Evolutionary conservation across 1,140 invertebrate genomes (phyloP).

Genomic region (Polypedilum vanderplanki): DNA sequence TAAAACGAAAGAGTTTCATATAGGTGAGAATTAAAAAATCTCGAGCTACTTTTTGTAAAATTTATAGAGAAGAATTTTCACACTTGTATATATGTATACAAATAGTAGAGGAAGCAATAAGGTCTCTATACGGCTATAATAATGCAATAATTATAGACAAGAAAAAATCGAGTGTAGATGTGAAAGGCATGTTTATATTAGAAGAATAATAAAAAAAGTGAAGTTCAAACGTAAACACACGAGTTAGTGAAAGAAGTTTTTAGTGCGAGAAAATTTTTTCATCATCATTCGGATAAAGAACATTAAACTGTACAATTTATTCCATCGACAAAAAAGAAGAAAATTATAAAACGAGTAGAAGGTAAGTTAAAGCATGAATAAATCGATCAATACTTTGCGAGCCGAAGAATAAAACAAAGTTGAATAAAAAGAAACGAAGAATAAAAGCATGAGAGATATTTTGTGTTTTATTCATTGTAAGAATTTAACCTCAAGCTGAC

Average conservation of each 20-base stretch:
- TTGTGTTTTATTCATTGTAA: slow-evolving; percentile 2
- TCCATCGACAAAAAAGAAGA: too few relatives aligned
- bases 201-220: background rate
- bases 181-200: background rate
- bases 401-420: background rate
- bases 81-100: background rate
- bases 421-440: background rate
- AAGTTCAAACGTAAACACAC: background rate
- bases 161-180: slow-evolving; percentile 7
- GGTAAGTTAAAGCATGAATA: slow-evolving; percentile 6
- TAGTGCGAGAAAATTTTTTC: too few relatives aligned
- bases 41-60: background rate
- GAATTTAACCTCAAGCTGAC: slow-evolving; percentile 17
- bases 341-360: background rate
- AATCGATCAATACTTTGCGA: background rate
- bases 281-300: too few relatives aligned
- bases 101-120: too few relatives aligned
- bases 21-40: background rate
- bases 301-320: too few relatives aligned
- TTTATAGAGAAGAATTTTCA: background rate
- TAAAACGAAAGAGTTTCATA: background rate
- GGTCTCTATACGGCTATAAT: too few relatives aligned
- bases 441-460: background rate
- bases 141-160: background rate
- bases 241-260: background rate